These are phyloP conservation scores for Octodon degus DNA, from an alignment of 2,113 vertebrate genomes.

Conservation along the genomic window DNA sequence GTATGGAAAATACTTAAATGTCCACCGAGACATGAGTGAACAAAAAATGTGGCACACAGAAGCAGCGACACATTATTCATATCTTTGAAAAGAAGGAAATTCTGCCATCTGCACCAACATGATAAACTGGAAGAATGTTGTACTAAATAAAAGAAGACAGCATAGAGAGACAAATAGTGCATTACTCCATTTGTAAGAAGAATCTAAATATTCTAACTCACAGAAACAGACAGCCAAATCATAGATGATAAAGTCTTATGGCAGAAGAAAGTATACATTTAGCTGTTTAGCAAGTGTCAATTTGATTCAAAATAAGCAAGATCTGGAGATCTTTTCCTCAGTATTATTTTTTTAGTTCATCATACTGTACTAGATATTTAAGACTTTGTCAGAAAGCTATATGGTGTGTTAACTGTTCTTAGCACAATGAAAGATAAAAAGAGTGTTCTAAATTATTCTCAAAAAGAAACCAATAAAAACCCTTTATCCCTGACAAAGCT, in stretches of 20 bases:
- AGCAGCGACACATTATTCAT: not conserved
- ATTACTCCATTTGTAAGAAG: accelerated
- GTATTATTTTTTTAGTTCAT: not conserved
- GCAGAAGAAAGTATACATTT: not conserved
- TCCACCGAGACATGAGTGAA: not conserved
- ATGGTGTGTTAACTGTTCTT: not conserved
- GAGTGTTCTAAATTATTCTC: not conserved
- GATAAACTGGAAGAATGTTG: not conserved
- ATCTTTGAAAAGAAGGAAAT: not conserved
- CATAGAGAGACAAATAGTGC: not conserved
- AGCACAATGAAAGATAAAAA: not conserved
- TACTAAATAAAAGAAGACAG: not conserved
- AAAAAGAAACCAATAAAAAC: not conserved
- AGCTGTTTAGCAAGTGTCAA: not conserved
- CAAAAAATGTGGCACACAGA: not conserved
- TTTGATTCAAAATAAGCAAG: not conserved
- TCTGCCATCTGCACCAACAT: not conserved
- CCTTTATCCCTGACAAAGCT: too few relatives aligned
- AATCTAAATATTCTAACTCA: not conserved
- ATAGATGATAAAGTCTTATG: too few relatives aligned
- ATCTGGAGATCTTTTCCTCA: not conserved
- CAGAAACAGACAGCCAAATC: not conserved
- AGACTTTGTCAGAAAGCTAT: not conserved
- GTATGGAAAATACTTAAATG: not conserved
- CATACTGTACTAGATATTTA: not conserved